Conservation (phyloP, 2,888 invertebrate species). For the Argyresthia albistria region DNA sequence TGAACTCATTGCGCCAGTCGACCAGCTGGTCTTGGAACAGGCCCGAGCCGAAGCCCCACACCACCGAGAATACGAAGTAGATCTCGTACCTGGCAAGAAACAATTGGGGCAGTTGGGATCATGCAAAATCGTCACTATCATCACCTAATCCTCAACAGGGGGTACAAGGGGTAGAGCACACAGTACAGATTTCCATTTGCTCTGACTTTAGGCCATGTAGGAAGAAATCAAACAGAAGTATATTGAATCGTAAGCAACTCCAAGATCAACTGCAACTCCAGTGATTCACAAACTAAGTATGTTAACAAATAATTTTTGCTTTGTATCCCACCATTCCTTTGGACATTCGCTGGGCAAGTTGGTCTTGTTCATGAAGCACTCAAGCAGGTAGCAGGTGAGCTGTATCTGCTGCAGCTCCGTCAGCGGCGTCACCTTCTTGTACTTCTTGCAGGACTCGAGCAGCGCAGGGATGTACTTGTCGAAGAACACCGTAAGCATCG, state of each 20-base stretch:
- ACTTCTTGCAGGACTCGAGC: conserved; percentile 82
- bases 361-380: conserved; percentile 85
- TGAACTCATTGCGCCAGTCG: conserved; percentile 95
- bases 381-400: conserved; percentile 89
- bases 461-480: conserved; percentile 93
- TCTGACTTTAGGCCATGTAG: no score
- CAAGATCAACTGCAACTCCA: no score
- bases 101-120: not conserved
- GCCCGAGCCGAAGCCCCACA: conserved; percentile 96
- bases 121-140: no score
- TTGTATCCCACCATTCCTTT: conserved; percentile 82
- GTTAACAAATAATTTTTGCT: not conserved
- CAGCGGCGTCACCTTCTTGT: conserved; percentile 93
- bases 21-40: conserved; percentile 92
- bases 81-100: conserved; percentile 79
- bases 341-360: conserved; percentile 91
- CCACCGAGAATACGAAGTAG: conserved; percentile 90
- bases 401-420: conserved; percentile 91
- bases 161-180: no score
- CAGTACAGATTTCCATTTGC: no score
- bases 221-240: no score
- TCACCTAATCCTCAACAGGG: no score
- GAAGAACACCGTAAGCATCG: conserved; percentile 88
- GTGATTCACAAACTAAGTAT: no score
- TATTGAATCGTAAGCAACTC: no score